These are phyloP conservation scores for Magallana angulata DNA, from an alignment of 1,140 invertebrate genomes.

Conservation along the genomic window DNA sequence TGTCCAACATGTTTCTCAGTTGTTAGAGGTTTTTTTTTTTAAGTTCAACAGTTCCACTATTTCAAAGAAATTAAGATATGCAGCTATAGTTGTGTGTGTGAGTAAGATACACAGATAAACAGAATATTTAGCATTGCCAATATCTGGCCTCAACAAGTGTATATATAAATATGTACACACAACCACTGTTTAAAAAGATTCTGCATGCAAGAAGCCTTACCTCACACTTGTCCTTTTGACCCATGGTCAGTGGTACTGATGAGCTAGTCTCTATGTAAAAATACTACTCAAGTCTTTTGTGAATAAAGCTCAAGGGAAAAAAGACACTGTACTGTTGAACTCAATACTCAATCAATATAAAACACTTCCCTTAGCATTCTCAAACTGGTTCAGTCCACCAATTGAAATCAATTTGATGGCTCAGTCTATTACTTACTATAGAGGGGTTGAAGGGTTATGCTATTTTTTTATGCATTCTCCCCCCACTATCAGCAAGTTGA, in stretches of 20 bases:
- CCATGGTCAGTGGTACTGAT: slow-evolving; percentile 9
- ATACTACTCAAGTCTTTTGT: neutral
- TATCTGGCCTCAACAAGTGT: neutral
- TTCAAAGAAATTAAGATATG: too few relatives aligned
- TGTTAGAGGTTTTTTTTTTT: too few relatives aligned
- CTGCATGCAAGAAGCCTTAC: neutral
- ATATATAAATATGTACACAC: neutral
- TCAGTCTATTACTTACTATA: slow-evolving; percentile 22
- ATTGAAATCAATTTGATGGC: slow-evolving; percentile 10
- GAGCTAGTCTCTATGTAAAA: neutral
- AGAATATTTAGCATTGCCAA: too few relatives aligned
- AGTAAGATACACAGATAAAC: too few relatives aligned
- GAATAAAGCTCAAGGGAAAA: neutral
- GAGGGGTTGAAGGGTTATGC: slow-evolving; percentile 1
- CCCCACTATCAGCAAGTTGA: slow-evolving; percentile 2
- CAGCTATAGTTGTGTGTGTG: too few relatives aligned
- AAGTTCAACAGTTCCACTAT: too few relatives aligned
- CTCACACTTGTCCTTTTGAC: slow-evolving; percentile 8
- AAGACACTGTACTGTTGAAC: neutral
- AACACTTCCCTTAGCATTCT: neutral
- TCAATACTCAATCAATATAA: slow-evolving; percentile 23
- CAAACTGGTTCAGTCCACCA: slow-evolving; percentile 25
- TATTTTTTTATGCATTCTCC: neutral
- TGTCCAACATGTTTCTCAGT: slow-evolving; percentile 13
- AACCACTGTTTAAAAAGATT: neutral